Evolutionary conservation across 2,113 vertebrate genomes (phyloP), one percentile per base, ranked within the genome.

Genomic region (Scartelaos histophorus): DNA sequence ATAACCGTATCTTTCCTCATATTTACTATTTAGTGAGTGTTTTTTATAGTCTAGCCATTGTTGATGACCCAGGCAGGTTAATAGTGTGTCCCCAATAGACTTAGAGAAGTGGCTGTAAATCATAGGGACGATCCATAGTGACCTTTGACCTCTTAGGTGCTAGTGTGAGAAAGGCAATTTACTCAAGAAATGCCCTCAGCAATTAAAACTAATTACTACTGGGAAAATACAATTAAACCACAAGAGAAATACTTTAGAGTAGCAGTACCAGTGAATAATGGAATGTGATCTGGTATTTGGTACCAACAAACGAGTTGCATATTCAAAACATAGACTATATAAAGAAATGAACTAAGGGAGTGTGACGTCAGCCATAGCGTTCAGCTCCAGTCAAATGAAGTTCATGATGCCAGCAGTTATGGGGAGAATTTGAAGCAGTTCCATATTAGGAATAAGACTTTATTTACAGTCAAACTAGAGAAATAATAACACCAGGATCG

Each of bases 21-120:
- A 34, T 64, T 43, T 64, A 64, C n/a, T n/a, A 10, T 64, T 61
- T 61, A 15, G 58, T 61, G 58, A 34, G 38, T 43, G 21, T 64
- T 77, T 66, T 51, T 11, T 22, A 71, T 58, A 75, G 21, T 54
- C 12, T 60, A 57, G 3, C 49, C 38, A 43, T 43, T 3, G n/a
- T 49, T 69, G 17, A n/a, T 64, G 61, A 38, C 29, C n/a, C 5
- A 24, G 22, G 9, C 56, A 13, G 13, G 13, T 22, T 58, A 58
- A 25, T 24, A 29, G 29, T 58, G 56, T 24, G 22, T 4, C 56
- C 53, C 53, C 22, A 22, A 25, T 58, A 25, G 21, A 22, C 22
- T 25, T 15, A 25, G 11, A 1, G 17, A 3, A 4, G 6, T 2
- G 29, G 16, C 49, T 51, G 16, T 43, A 51, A 15, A 15, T 19